These are phyloP conservation scores for Channallabes apus DNA, from an alignment of 2,797 vertebrate species.

Conservation along the genomic window DNA sequence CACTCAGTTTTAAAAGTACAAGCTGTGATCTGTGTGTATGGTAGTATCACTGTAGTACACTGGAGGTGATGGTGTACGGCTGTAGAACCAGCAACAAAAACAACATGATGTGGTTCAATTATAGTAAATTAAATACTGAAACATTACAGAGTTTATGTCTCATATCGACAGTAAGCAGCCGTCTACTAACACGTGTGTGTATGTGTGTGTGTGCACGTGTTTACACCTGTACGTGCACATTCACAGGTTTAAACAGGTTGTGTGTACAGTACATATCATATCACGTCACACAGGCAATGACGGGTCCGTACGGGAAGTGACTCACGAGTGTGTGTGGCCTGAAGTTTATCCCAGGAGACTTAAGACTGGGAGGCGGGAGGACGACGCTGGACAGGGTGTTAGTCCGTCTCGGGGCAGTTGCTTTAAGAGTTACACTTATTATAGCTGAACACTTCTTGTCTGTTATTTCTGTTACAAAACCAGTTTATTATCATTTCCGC, in stretches of 20 bases:
- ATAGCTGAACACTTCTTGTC: not conserved
- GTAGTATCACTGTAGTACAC: not conserved
- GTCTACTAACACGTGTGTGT: not conserved
- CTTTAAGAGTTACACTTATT: not conserved
- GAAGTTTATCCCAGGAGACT: too few species aligned
- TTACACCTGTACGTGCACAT: not conserved
- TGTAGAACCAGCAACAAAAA: not conserved
- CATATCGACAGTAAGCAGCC: not conserved
- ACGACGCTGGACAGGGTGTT: too few species aligned
- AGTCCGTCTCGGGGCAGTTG: too few species aligned
- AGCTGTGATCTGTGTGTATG: not conserved
- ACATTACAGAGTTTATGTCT: not conserved
- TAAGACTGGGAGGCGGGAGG: not conserved
- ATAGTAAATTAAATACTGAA: not conserved
- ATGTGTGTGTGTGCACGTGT: not conserved
- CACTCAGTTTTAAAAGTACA: not conserved
- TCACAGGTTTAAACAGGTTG: conserved; percentile 4
- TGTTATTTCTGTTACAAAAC: not conserved
- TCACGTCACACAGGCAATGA: not conserved
- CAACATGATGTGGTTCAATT: not conserved
- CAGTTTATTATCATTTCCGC: not conserved
- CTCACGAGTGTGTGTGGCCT: not conserved
- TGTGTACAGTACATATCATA: not conserved
- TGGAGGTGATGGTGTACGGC: not conserved
- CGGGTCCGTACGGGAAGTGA: not conserved